Evolutionary conservation across 2,888 invertebrate species (phyloP), one percentile per base, ranked within the genome.

Genomic region (Agriopis marginaria): DNA sequence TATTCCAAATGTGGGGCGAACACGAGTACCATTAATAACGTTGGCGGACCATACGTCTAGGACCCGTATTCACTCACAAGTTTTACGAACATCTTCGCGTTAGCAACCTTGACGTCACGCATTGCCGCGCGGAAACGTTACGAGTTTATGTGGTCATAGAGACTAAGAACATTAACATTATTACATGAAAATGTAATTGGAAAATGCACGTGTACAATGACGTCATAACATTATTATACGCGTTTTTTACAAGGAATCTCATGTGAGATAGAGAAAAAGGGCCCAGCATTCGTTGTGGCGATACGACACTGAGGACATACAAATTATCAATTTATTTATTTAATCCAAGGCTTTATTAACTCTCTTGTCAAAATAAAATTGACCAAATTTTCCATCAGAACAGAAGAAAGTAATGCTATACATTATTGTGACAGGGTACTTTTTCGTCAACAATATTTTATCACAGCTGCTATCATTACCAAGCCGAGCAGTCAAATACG

Each of bases 1-100:
- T 60, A 71, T 71, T 63, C 71, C 62, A 71, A 76, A 81, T 77
- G 74, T 79, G 75, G 79, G 77, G 75, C 76, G 77, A 71, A 73
- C 73, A 78, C 75, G 68, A 74, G 63, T 72, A 64, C 0, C 39
- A 8, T 11, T 32, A 39, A n/a, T 47, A 12, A 47, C 10, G 14
- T 50, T 9, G 39, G 50, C 61, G 64, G 64, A 50, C 58, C 50
- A 3, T 23, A 23, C 17, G 5, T 32, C 32, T 3, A 32, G 32
- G 32, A 5, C 32, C 32, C 32, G 3, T 5, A 32, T 32, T 32
- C 32, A 23, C 17, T n/a, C n/a, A n/a, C n/a, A n/a, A n/a, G n/a
- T n/a, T n/a, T n/a, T n/a, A n/a, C n/a, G n/a, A n/a, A n/a, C n/a
- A 32, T 32, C 32, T 3, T 32, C 1, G 32, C 32, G 32, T 32